Percentiles rank a stretch among this genome's conserved stretches.
phyloP scores from a whole-genome alignment of 2,888 invertebrate genomes.

The Pachydiplax longipennis region DNA sequence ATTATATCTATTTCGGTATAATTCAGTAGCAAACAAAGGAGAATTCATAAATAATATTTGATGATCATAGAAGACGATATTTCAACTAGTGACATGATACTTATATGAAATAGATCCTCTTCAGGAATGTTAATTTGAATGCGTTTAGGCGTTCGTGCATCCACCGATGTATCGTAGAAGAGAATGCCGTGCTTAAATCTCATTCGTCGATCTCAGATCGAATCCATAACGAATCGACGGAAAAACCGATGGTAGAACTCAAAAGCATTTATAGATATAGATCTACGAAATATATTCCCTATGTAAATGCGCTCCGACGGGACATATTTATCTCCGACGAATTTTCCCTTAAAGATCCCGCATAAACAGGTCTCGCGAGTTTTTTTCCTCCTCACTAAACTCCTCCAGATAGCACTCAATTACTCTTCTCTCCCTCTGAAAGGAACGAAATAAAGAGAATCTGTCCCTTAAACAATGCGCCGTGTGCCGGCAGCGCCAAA shows the following conservation, averaged over 20 bases:
- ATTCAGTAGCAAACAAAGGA: too few species aligned
- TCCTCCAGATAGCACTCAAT: not conserved
- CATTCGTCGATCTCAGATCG: not conserved
- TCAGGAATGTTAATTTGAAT: too few species aligned
- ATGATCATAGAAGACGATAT: too few species aligned
- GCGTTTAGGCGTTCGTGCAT: too few species aligned
- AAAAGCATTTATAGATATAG: not conserved
- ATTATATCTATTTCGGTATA: too few species aligned
- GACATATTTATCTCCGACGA: not conserved
- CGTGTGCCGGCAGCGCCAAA: not conserved
- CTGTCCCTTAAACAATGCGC: not conserved
- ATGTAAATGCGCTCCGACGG: not conserved
- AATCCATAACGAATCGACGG: not conserved
- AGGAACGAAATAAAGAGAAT: not conserved
- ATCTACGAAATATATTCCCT: not conserved
- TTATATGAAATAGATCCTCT: too few species aligned
- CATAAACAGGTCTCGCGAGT: not conserved
- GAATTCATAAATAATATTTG: too few species aligned
- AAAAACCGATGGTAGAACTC: not conserved
- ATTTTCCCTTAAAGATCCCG: not conserved
- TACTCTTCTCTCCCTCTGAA: not conserved
- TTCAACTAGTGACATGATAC: too few species aligned
- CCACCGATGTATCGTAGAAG: too few species aligned
- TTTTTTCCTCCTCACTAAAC: not conserved
- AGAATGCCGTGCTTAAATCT: too few species aligned